Evolutionary conservation across 1,140 invertebrate genomes (phyloP), one percentile per base, ranked within the genome.

Genomic region (Halesus radiatus): DNA sequence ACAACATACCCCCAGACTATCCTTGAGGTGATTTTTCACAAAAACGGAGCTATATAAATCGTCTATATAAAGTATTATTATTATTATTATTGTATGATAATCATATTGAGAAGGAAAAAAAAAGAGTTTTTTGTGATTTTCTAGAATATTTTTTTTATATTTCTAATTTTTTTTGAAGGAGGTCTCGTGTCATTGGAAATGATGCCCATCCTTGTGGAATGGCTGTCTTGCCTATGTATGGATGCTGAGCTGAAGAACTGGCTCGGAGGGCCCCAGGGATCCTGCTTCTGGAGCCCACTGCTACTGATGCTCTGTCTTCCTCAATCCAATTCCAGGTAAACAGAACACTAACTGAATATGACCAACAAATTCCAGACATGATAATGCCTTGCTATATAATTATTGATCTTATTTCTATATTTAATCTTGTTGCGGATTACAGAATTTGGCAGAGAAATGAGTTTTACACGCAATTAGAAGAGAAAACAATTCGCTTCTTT

Each of bases 171-270:
- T 45, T 50, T 37, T 37, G 5, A n/a, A 45, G 29, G 29, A 76
- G 75, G 75, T 26, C 56, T 83, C 8, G 75, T 86, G n/a, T 84
- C 86, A n/a, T 85, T 89, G 85, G 85, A 87, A 81, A 86, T 84
- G 56, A 88, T 91, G 29, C 88, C 93, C 3, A 90, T 92, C 58
- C 92, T 97, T 23, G 90, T 98, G 50, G 92, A 95, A 84, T 97
- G 97, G 88, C 93, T 96, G 81, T 92, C 94, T 0, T 93, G 95
- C 72, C 90, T 96, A 58, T 95, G 95, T 86, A 92, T 93, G 10
- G 95, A 96, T 84, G 92, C 94, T 7, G 89, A 92, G 78, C 94
- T 97, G 90, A 94, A 96, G 77, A 94, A 97, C 86, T 98, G 96
- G 96, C 90, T 97, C 22, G 96, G 96, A 4, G 92, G 91, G 4